Evolutionary conservation across 2,113 vertebrate species (phyloP).

Genomic region (Ciconia boyciana): DNA sequence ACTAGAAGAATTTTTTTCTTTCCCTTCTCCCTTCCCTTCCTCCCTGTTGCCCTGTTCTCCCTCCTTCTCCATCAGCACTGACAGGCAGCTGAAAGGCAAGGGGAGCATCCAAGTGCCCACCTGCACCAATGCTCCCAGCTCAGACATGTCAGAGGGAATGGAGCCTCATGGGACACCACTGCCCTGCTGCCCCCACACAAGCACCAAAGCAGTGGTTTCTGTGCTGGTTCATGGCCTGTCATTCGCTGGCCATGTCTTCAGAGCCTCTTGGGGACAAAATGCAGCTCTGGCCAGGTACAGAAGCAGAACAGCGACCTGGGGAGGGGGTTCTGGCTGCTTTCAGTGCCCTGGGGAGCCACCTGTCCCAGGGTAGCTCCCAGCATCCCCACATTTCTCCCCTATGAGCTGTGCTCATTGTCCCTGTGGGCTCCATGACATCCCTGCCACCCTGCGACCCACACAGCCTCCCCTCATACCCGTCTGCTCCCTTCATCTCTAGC

Average conservation of each 20-base stretch:
- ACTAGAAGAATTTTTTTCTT: not conserved
- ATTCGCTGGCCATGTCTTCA: not conserved
- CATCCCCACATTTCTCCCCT: fast-evolving
- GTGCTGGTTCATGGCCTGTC: not conserved
- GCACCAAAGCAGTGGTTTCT: not conserved
- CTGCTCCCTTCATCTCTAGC: not conserved
- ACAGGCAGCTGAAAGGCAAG: fast-evolving
- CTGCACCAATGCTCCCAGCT: fast-evolving
- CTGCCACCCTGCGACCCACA: fast-evolving
- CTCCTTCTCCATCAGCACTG: not conserved
- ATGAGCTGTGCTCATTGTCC: not conserved
- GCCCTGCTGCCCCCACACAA: not conserved
- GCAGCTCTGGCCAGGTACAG: not conserved
- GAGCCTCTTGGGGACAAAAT: not conserved
- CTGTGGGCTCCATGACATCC: not conserved
- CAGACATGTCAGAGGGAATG: not conserved
- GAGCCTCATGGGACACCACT: fast-evolving
- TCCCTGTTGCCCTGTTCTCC: fast-evolving
- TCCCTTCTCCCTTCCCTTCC: not conserved
- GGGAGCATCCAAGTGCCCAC: not conserved
- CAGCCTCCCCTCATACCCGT: fast-evolving
- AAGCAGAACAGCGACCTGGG: not conserved
- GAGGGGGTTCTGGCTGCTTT: not conserved
- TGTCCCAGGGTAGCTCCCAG: not conserved
- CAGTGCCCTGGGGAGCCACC: not conserved